These are phyloP conservation scores for Pelochelys cantorii DNA, from an alignment of 2,797 vertebrate genomes.

Conservation along the genomic window DNA sequence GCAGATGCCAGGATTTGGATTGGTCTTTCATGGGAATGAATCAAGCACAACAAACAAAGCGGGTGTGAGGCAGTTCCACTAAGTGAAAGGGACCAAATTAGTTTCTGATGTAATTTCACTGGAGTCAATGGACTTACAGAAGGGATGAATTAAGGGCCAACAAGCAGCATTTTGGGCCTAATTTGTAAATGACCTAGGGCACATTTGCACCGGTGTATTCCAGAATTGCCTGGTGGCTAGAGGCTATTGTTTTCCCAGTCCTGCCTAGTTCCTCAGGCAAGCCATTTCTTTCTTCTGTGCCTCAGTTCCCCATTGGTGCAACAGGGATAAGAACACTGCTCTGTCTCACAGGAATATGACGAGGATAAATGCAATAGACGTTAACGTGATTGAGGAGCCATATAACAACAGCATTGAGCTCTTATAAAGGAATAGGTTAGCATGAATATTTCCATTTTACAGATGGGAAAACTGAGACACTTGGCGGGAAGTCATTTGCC, in stretches of 20 bases:
- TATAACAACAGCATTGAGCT: not conserved
- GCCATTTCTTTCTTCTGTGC: not conserved
- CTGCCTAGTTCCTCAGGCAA: not conserved
- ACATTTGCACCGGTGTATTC: not conserved
- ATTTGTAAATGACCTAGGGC: not conserved
- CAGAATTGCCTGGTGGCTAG: not conserved
- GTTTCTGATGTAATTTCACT: not conserved
- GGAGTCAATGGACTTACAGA: not conserved
- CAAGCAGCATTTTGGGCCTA: not conserved
- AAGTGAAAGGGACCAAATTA: not conserved
- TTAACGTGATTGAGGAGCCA: not conserved
- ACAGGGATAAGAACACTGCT: not conserved
- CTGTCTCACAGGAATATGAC: not conserved
- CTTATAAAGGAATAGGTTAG: not conserved
- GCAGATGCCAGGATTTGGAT: not conserved
- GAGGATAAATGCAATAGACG: not conserved
- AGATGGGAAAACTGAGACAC: not conserved
- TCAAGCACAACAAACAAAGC: not conserved
- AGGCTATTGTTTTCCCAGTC: not conserved
- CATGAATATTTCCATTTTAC: not conserved
- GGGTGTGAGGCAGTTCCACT: not conserved
- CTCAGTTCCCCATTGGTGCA: not conserved
- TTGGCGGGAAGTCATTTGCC: not conserved
- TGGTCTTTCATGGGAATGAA: not conserved
- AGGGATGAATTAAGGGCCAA: not conserved